phyloP scores from a whole-genome alignment of 1,140 invertebrate species.

The Rhagoletis zephyria region DNA sequence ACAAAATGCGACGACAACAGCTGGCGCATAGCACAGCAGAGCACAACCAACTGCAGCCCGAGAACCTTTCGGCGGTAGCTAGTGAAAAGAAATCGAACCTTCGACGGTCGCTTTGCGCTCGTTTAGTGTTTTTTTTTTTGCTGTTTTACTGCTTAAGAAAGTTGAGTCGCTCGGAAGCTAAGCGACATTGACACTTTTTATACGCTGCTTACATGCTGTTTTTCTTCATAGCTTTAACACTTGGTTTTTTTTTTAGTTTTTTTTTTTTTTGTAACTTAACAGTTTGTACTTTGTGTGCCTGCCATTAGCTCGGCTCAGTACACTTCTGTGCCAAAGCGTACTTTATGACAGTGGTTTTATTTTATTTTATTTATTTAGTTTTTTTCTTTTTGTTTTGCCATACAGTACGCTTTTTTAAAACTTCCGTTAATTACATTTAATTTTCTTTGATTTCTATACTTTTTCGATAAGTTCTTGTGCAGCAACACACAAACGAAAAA shows the following conservation, averaged over 20 bases:
- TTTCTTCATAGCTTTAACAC: not conserved
- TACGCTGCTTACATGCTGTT: not conserved
- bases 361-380: not conserved
- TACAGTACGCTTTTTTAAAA: not conserved
- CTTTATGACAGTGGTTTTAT: not conserved
- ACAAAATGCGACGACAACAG: not conserved
- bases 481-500: not conserved
- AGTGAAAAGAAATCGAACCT: constrained; percentile 31
- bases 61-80: not conserved
- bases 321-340: not conserved
- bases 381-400: not conserved
- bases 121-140: not conserved
- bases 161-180: not conserved
- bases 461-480: not conserved
- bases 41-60: not conserved
- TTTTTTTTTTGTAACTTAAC: not conserved
- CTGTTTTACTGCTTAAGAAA: constrained; percentile 16
- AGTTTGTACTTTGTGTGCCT: not conserved
- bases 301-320: not conserved
- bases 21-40: not conserved
- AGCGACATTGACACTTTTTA: constrained; percentile 25
- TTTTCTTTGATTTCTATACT: constrained; percentile 19
- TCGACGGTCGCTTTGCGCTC: not conserved
- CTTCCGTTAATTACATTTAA: constrained; percentile 33
- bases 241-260: not conserved